Percentiles rank a stretch among this genome's conserved stretches.
Evolutionary conservation across 2,113 vertebrate species (phyloP).

Genomic region (Charina bottae): DNA sequence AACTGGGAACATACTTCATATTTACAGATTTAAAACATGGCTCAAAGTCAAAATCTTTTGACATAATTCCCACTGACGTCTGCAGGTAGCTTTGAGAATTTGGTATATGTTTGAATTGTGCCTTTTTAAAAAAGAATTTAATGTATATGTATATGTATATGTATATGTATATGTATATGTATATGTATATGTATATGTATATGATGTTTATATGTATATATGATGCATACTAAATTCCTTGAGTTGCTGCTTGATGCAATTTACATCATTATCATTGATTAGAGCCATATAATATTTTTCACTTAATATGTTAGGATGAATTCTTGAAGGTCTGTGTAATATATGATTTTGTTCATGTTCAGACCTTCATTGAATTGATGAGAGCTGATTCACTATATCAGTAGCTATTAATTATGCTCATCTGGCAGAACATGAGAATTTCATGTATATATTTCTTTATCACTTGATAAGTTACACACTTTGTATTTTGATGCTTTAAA

Average conservation of each 20-base stretch:
- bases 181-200: too few species aligned
- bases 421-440: background rate
- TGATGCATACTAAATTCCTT: background rate
- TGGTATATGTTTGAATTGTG: background rate
- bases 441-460: background rate
- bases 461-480: background rate
- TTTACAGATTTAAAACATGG: background rate
- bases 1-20: background rate
- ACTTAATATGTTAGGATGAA: background rate
- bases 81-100: background rate
- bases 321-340: background rate
- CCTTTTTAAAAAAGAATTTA: background rate
- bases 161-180: too few species aligned
- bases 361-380: background rate
- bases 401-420: background rate
- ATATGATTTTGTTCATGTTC: background rate
- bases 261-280: background rate
- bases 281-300: background rate
- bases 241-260: background rate
- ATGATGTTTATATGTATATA: too few species aligned
- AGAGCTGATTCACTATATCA: background rate
- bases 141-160: too few species aligned
- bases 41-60: conserved; percentile 1
- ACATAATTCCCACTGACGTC: conserved; percentile 2
- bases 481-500: background rate